Base-by-base conservation (phyloP, 2,888 invertebrate genomes). In the Plagodis pulveraria region DNA sequence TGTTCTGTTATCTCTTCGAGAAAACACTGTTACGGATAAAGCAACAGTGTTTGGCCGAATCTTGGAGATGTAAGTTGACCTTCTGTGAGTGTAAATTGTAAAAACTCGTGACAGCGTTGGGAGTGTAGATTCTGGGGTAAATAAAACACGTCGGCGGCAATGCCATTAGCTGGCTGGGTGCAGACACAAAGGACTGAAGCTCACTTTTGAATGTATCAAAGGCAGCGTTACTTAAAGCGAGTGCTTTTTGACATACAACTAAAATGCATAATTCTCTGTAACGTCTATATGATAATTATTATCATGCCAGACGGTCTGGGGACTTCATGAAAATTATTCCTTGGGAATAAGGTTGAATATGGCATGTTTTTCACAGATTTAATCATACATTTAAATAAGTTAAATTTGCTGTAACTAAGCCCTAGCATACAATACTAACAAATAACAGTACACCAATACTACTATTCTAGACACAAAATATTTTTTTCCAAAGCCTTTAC, bases 1-100 rank as follows among this genome's bases (percentile, higher is more conserved):
- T 79, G 69, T 82, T 72, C 73, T 76, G 75, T 83, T 86, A 83
- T 84, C 83, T 81, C 50, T 44, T 45, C 68, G 71, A 72, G 76
- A 75, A 76, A 81, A 78, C 73, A 74, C 70, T 61, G 69, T 56
- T 57, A 65, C 66, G 74, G 72, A 77, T 74, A 75, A 68, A 68
- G 53, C 35, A 58, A 50, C 58, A 53, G 58, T 65, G 54, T 67
- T 62, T 73, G 68, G 71, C 74, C 56, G 66, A 63, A 44, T 56
- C 33, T 35, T 46, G 45, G 56, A 62, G 47, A 61, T 57, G 63
- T 45, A 49, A 56, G 52, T 42, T 44, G 40, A 56, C 44, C 49
- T 55, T 55, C 50, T 43, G 22, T 33, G 71, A 74, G 69, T 65
- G 71, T 65, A 78, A 80, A 81, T 72, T 62, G 50, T 51, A 45